Percentiles rank a stretch among this genome's conserved stretches.
phyloP scores from a whole-genome alignment of 2,888 invertebrate genomes.

The Argyresthia albistria region DNA sequence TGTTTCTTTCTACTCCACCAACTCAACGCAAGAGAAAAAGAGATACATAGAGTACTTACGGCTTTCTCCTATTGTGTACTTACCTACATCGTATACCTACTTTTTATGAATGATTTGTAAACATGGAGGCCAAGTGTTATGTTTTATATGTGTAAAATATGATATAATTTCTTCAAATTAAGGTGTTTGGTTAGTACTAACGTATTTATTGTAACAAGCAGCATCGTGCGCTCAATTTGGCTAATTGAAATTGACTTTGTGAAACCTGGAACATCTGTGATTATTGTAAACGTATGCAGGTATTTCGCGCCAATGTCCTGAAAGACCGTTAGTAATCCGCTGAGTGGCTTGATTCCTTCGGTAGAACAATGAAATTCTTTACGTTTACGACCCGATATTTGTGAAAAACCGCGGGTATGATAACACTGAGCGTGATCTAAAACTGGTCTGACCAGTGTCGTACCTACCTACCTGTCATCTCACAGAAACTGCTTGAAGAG shows the following conservation, averaged over 20 bases:
- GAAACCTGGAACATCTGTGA: background rate
- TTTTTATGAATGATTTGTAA: slow-evolving; percentile 66
- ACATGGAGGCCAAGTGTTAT: slow-evolving; percentile 65
- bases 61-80: slow-evolving; percentile 49
- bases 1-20: slow-evolving; percentile 23
- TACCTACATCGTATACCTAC: slow-evolving; percentile 27
- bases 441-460: slow-evolving; percentile 64
- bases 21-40: slow-evolving; percentile 25
- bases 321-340: slow-evolving; percentile 53
- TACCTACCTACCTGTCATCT: slow-evolving; percentile 59
- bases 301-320: slow-evolving; percentile 68
- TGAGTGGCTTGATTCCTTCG: slow-evolving; percentile 9
- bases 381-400: slow-evolving; percentile 12
- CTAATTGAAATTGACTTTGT: background rate
- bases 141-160: slow-evolving; percentile 31
- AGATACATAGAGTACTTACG: slow-evolving; percentile 32
- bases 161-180: slow-evolving; percentile 20
- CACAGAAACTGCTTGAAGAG: slow-evolving; percentile 29
- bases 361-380: background rate
- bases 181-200: slow-evolving; percentile 31
- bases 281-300: slow-evolving; percentile 63
- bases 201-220: background rate
- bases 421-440: slow-evolving; percentile 28
- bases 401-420: slow-evolving; percentile 7
- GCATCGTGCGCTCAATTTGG: background rate